Base-by-base conservation (phyloP, 2,113 vertebrate genomes). In the Neomonachus schauinslandi region DNA sequence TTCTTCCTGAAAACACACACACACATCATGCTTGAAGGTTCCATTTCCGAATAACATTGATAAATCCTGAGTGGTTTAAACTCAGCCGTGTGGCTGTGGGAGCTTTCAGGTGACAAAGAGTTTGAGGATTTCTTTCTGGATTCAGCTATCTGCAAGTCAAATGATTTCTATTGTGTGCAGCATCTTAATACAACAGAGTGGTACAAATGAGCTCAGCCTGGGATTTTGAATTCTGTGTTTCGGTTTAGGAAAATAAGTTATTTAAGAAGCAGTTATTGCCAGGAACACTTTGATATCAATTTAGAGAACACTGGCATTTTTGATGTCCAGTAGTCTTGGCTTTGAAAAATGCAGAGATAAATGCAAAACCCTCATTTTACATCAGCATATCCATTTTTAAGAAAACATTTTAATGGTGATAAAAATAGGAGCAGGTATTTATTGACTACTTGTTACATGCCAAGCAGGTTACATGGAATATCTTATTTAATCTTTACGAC, bases 381-480 rank as follows among this genome's bases (percentile, higher is more conserved):
- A 36, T 63, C 36, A 71, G 28, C 49, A 0, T 97, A 69, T 97
- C 95, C 42, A 71, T 84, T 97, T 96, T 97, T 86, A 97, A 95
- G 94, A 96, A 59, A 85, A 86, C 15, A 57, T 90, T 96, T 92
- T 93, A 65, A 57, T 95, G 24, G 91, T 61, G 67, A 97, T 97
- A 87, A 97, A 98, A 97, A 77, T 94, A 88, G 84, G 57, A 95
- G 82, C 55, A 89, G 42, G n/a, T 93, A 85, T 77, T 96, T 97
- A 85, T 67, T 85, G 59, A 74, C 74, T 84, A 13, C 26, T 71
- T 89, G 16, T 77, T 97, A 74, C 49, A 33, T 81, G 57, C 36
- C 46, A 51, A 49, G n/a, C 49, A 81, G 42, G 65, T 91, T 65
- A 69, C 36, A 28, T 21, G 46, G 9, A 84, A 10, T 96, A 80